A percentile compares a stretch with the other conserved stretches of the same genome.
These are phyloP conservation scores for Ctenosaura bakeri DNA, from an alignment of 2,797 vertebrate species.

Conservation along the genomic window DNA sequence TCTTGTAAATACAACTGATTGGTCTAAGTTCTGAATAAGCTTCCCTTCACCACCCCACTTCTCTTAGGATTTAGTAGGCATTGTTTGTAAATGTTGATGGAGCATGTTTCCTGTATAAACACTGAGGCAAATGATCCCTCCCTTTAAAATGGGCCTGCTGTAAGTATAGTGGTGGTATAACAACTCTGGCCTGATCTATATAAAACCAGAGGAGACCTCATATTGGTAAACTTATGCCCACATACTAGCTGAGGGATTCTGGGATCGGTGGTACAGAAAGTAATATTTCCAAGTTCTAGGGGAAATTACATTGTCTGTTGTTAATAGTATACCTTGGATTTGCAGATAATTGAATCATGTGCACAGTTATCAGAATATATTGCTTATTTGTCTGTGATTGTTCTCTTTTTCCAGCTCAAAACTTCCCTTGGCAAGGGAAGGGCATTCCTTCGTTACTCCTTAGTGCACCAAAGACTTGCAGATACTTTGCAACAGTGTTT, in stretches of 20 bases:
- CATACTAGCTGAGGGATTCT: too few species aligned
- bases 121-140: not conserved
- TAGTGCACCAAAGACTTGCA: conserved; percentile 94
- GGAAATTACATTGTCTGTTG: not conserved
- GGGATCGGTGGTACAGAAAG: too few species aligned
- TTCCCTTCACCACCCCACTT: not conserved
- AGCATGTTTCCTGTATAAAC: not conserved
- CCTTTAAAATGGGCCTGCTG: not conserved
- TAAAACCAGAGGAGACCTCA: not conserved
- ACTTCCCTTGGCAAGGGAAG: conserved; percentile 94
- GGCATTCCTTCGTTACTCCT: conserved; percentile 94
- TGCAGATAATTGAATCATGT: not conserved
- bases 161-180: not conserved
- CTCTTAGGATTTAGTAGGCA: not conserved
- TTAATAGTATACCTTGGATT: not conserved
- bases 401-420: conserved; percentile 84
- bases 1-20: not conserved
- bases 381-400: conserved; percentile 28
- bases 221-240: too few species aligned
- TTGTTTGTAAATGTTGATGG: not conserved
- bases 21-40: not conserved
- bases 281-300: too few species aligned
- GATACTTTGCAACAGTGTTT: conserved; percentile 97
- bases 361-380: not conserved
- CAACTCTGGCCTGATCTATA: not conserved